Conservation (phyloP, 2,888 invertebrate species). For the Tholera decimalis region DNA sequence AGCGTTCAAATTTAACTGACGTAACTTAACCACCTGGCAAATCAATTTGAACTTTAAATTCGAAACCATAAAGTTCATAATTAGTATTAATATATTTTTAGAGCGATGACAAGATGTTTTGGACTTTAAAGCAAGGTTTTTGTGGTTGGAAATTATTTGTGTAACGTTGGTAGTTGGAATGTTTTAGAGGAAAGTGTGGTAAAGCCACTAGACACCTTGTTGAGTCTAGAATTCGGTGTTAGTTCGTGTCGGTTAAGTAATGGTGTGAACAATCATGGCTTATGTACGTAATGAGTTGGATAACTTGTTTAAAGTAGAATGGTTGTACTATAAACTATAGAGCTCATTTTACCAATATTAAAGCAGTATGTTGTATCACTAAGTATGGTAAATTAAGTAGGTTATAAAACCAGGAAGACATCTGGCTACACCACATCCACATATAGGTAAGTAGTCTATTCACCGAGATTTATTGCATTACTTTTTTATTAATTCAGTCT, state of each 20-base stretch:
- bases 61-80: accelerated
- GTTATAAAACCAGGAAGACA: neutral
- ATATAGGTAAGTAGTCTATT: no score
- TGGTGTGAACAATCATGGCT: conserved; percentile 72
- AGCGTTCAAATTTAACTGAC: conserved; percentile 62
- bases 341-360: conserved; percentile 8
- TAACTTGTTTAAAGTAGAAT: conserved; percentile 58
- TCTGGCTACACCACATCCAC: neutral
- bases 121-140: accelerated
- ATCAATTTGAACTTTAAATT: conserved; percentile 36
- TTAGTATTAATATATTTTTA: neutral
- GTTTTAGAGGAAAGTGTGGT: conserved; percentile 55
- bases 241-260: conserved; percentile 74
- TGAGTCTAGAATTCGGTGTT: conserved; percentile 84
- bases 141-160: conserved; percentile 1
- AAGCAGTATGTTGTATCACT: neutral
- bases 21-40: conserved; percentile 45
- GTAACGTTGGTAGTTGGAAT: conserved; percentile 49
- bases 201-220: conserved; percentile 86
- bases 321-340: conserved; percentile 24
- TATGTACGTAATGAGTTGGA: conserved; percentile 64
- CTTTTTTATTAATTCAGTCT: no score
- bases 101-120: neutral
- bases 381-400: neutral
- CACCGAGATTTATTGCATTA: no score